phyloP scores from a whole-genome alignment of 2,888 invertebrate genomes.

The Cenopis cana region DNA sequence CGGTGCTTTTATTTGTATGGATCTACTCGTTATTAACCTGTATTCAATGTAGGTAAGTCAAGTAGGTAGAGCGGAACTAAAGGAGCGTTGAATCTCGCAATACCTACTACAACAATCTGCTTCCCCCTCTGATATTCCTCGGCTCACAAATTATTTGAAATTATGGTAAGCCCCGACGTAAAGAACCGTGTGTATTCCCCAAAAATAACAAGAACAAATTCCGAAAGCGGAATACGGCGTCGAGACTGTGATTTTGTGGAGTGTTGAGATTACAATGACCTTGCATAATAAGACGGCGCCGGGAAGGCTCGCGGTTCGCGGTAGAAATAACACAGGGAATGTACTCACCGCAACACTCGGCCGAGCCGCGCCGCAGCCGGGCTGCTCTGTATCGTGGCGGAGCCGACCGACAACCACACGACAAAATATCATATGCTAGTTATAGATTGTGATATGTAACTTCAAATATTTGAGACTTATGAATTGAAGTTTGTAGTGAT shows the following conservation, averaged over 20 bases:
- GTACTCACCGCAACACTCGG: conserved; percentile 30
- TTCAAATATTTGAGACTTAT: too few species aligned
- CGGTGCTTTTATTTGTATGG: not conserved
- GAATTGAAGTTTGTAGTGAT: too few species aligned
- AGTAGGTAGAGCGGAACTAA: not conserved
- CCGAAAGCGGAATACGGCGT: conserved; percentile 52
- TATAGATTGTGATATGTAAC: too few species aligned
- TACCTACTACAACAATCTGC: not conserved
- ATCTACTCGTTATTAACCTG: not conserved
- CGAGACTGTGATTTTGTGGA: conserved; percentile 55
- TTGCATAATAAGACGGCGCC: conserved; percentile 65
- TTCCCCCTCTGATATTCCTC: conserved; percentile 5
- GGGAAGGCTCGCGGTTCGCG: conserved; percentile 50
- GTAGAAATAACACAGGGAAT: conserved; percentile 49
- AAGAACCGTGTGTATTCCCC: conserved; percentile 28
- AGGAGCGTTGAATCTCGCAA: not conserved
- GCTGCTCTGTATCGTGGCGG: not conserved
- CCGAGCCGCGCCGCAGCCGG: conserved; percentile 2
- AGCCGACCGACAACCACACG: not conserved
- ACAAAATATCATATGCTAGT: not conserved
- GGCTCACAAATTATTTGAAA: conserved; percentile 15
- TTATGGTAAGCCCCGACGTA: conserved; percentile 28
- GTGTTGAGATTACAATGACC: conserved; percentile 62
- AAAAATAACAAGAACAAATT: conserved; percentile 46
- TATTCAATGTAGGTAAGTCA: not conserved